Conservation (phyloP, 2,113 vertebrate species). For the Perca flavescens region DNA sequence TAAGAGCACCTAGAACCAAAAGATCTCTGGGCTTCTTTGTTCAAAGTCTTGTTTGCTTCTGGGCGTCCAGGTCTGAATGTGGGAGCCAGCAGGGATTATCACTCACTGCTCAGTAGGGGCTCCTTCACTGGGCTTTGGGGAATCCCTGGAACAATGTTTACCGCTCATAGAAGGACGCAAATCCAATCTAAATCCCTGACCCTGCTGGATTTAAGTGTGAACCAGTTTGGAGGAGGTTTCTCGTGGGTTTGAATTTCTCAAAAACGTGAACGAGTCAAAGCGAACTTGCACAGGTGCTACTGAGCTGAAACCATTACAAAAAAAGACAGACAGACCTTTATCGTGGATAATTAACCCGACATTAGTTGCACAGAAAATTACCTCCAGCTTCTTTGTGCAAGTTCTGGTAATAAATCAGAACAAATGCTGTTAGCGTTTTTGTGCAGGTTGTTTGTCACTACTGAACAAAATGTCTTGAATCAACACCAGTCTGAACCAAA, state of each 20-base stretch:
- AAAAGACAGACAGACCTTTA: background rate
- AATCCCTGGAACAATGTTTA: conserved; percentile 43
- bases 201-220: conserved; percentile 20
- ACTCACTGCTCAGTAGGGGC: conserved; percentile 1
- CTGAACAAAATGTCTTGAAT: background rate
- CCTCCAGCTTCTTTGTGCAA: background rate
- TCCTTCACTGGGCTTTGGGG: background rate
- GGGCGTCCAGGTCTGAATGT: conserved; percentile 23
- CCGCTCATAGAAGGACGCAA: conserved; percentile 33
- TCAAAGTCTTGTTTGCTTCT: background rate
- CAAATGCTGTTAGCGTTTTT: background rate
- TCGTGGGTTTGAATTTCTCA: background rate
- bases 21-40: conserved; percentile 19
- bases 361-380: no score
- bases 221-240: conserved; percentile 12
- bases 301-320: background rate
- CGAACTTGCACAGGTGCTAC: background rate
- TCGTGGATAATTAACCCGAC: no score
- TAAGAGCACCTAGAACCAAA: background rate
- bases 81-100: conserved; percentile 46
- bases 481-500: background rate
- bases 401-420: background rate
- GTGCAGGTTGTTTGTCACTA: background rate
- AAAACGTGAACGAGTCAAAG: background rate
- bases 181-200: conserved; percentile 43